phyloP scores from a whole-genome alignment of 2,113 vertebrate genomes.

The Vulpes ferrilata region DNA sequence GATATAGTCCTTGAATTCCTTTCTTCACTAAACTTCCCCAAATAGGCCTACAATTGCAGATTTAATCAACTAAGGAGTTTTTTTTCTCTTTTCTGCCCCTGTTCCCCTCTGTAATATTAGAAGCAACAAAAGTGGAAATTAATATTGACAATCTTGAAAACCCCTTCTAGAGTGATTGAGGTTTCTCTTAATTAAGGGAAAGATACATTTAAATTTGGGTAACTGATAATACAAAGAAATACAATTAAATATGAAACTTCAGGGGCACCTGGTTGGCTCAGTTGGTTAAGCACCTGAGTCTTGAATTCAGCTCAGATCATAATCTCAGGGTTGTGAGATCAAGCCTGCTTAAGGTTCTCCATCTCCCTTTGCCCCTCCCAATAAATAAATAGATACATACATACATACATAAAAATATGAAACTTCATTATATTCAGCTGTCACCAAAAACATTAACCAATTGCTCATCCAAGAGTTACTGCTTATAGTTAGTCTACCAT shows the following conservation, averaged over 20 bases:
- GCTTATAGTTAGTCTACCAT: background rate
- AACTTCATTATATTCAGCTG: background rate
- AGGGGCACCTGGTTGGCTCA: background rate
- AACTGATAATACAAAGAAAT: slow-evolving; percentile 51
- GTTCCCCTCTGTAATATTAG: background rate
- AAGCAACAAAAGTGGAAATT: slow-evolving; percentile 20
- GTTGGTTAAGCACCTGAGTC: background rate
- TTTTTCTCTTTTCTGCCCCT: background rate
- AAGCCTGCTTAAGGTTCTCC: no score
- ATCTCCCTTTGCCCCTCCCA: no score
- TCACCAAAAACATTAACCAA: slow-evolving; percentile 40
- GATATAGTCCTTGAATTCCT: background rate
- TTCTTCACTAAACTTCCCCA: slow-evolving; percentile 31
- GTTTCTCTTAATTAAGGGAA: background rate
- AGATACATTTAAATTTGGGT: background rate
- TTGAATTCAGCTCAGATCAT: background rate
- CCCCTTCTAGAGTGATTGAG: background rate
- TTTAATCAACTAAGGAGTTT: background rate
- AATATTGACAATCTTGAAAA: slow-evolving; percentile 41
- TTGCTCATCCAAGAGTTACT: background rate
- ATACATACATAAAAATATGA: background rate
- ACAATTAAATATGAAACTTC: slow-evolving; percentile 21
- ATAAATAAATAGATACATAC: no score
- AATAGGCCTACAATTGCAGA: background rate
- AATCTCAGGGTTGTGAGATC: background rate